Evolutionary conservation across 2,797 vertebrate genomes (phyloP).

Genomic region (Pseudochaenichthys georgianus): DNA sequence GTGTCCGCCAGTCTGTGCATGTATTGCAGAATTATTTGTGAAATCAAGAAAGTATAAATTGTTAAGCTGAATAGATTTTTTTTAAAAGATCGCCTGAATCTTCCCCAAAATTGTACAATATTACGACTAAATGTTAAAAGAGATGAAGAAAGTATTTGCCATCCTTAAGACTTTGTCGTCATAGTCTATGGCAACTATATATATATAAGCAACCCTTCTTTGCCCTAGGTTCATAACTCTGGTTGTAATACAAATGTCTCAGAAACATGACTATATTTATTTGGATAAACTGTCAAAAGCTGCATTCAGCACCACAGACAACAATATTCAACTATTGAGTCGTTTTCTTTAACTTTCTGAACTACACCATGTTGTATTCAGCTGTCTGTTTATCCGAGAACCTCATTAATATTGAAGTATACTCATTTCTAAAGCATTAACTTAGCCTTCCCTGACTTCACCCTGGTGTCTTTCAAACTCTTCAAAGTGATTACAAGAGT

Average conservation of each 20-base stretch:
- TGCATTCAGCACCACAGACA: neutral
- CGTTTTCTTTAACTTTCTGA: neutral
- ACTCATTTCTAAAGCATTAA: constrained; percentile 69
- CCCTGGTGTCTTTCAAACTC: constrained; percentile 52
- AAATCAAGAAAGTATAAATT: constrained; percentile 9
- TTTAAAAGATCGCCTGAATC: neutral
- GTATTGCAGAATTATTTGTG: constrained; percentile 14
- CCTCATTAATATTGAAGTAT: constrained; percentile 69
- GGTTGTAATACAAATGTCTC: neutral
- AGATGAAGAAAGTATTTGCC: no score
- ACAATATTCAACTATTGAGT: neutral
- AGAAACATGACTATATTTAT: neutral
- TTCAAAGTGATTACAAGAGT: constrained; percentile 64
- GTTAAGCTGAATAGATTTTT: neutral
- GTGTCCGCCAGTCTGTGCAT: constrained; percentile 17
- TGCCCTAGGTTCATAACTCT: neutral
- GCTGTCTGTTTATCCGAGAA: constrained; percentile 43
- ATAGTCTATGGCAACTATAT: neutral
- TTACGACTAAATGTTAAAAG: neutral
- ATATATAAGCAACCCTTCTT: no score
- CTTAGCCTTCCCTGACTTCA: constrained; percentile 37
- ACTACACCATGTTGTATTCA: constrained; percentile 4
- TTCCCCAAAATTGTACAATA: neutral
- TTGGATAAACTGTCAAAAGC: neutral
- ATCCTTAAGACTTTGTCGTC: neutral